Base-by-base conservation (phyloP, 2,113 vertebrate species). In the Microcebus murinus region DNA sequence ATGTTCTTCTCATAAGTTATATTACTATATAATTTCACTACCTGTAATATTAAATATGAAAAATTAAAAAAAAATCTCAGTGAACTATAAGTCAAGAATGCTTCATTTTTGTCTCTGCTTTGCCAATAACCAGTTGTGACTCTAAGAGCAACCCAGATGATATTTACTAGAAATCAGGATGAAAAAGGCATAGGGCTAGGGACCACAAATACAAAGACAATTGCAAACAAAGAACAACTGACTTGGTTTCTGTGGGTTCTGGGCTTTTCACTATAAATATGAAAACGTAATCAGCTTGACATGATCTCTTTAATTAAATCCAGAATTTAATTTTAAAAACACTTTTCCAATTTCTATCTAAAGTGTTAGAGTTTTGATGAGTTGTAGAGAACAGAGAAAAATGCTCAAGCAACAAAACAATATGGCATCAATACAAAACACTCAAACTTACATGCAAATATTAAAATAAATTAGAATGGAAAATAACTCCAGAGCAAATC, bases 341-440 rank as follows among this genome's bases (percentile, higher is more conserved):
- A 57, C 50, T 82, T 85, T 89, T 83, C 57, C 27, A 82, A 57
- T 15, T 91, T 57, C 57, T 67, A 21, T 57, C 61, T 90, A 50
- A 93, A 71, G 9, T 83, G 83, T 45, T 79, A 50, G 20, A 91
- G 29, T 90, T 90, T 73, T 94, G n/a, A 90, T n/a, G 74, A 87
- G 68, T 21, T 92, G 48, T 68, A 91, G 18, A 39, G 52, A 92
- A 81, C 8, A 94, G 6, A 67, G 45, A 71, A 97, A 95, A 93
- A 94, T 17, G 12, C 81, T 95, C 55, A 94, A 91, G 20, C 11
- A 93, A 90, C 71, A 91, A 86, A 93, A 68, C 31, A 67, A 68
- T 45, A 91, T 1, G 12, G n/a, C 8, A 82, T 82, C 20, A 91
- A 87, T 36, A 83, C 8, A 89, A 93, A 76, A 87, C 80, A 91